These are phyloP conservation scores for Nothobranchius kuhntae DNA, from an alignment of 2,113 vertebrate genomes.

Conservation along the genomic window DNA sequence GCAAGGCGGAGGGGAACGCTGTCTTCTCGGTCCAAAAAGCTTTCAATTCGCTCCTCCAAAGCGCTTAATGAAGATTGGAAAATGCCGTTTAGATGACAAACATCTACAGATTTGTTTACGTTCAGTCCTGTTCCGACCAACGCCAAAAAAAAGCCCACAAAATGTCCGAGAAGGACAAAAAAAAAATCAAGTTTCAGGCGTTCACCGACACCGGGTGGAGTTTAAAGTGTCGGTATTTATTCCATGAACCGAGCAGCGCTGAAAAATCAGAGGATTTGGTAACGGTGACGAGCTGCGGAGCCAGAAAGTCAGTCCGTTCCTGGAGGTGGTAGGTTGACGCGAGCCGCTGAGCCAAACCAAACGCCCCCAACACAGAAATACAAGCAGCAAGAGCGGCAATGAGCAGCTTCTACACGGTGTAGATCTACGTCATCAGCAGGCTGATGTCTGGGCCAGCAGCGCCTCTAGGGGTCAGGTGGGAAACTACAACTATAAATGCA, in stretches of 20 bases:
- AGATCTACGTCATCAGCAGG: conserved; percentile 1
- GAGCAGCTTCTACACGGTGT: conserved; percentile 11
- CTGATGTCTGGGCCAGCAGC: conserved; percentile 46
- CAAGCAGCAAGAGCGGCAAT: conserved; percentile 27
- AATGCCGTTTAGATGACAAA: conserved; percentile 39
- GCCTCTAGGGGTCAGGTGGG: conserved; percentile 52
- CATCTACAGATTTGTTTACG: conserved; percentile 60
- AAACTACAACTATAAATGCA: background rate
- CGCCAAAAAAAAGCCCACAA: background rate
- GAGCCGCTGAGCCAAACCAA: conserved; percentile 32
- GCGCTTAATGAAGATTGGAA: conserved; percentile 24
- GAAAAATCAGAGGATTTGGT: conserved; percentile 33
- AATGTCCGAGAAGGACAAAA: conserved; percentile 13
- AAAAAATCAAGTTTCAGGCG: background rate
- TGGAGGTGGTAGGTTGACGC: conserved; percentile 32
- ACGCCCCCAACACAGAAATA: conserved; percentile 68
- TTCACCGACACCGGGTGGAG: conserved; percentile 1
- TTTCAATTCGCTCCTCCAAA: background rate
- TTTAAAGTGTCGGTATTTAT: conserved; percentile 27
- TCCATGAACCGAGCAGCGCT: conserved; percentile 2
- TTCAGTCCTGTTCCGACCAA: conserved; percentile 43
- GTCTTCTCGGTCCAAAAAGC: conserved; percentile 6
- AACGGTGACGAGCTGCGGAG: conserved; percentile 5
- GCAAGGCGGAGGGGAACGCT: background rate
- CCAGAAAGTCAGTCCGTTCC: conserved; percentile 51